Evolutionary conservation across 2,113 vertebrate genomes (phyloP), one percentile per base, ranked within the genome.

Genomic region (Egretta garzetta): DNA sequence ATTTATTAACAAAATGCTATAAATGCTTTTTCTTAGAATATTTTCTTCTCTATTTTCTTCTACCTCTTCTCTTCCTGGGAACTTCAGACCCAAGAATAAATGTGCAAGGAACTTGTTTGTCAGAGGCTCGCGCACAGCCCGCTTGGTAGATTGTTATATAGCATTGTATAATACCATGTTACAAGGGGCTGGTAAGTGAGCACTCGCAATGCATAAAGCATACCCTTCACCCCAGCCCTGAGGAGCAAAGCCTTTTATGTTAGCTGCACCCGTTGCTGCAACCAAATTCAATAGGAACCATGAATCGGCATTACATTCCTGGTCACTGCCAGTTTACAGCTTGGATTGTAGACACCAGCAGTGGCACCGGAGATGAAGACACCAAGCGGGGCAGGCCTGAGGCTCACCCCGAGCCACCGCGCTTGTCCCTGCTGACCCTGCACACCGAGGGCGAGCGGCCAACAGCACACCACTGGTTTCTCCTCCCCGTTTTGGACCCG

Each of bases 311-410:
- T 6, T 80, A 35, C 6, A 1, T 6, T 80, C 13, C 53, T 4
- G 19, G 39, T 12, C 26, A 6, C 30, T 18, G 33, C 35, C 53
- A 28, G 13, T 1, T 2, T 32, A 14, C 47, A 11, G 33, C 53
- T 10, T 17, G 75, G 49, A 22, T 6, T 1, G 4, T 0, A 5
- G n/a, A 15, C 23, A 20, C 8, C 14, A 23, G 10, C 2, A 1
- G 24, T 19, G 33, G 27, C 45, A 27, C 32, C 0, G 0, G 16
- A 43, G 19, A 19, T 8, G 68, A 47, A 33, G 20, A 32, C 20
- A 8, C 10, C 0, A 10, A n/a, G 37, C 2, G 0, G 15, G 19
- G 33, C 26, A 60, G 45, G 4, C 6, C 7, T 0, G 0, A 18
- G n/a, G 26, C 60, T 41, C 41, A 6, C 15, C 4, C 11, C 0